These are phyloP conservation scores for Oreochromis tanganicae DNA, from an alignment of 2,113 vertebrate species.

Conservation along the genomic window DNA sequence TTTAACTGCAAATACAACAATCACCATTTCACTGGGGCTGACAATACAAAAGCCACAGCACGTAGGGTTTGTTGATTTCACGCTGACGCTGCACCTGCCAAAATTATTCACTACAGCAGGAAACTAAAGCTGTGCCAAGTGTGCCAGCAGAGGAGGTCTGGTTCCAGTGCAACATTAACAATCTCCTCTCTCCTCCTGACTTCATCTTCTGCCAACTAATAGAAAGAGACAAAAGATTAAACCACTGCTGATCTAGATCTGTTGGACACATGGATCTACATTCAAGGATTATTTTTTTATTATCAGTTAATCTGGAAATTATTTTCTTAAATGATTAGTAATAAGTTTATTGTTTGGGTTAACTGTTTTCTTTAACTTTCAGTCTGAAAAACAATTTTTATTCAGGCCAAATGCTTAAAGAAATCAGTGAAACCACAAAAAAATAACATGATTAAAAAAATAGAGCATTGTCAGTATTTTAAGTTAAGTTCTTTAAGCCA, in stretches of 20 bases:
- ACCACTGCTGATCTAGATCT: background rate
- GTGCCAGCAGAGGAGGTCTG: conserved; percentile 5
- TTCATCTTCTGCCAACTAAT: background rate
- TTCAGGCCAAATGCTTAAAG: background rate
- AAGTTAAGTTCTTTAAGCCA: background rate
- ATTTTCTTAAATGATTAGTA: background rate
- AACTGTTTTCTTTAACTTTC: background rate
- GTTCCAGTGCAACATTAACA: background rate
- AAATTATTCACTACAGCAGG: conserved; percentile 1
- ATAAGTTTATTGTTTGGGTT: background rate
- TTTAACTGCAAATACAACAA: background rate
- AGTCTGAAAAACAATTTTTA: background rate
- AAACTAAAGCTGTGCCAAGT: conserved; percentile 22
- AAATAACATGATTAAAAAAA: background rate
- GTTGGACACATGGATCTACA: background rate
- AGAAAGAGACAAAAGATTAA: background rate
- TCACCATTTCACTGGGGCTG: background rate
- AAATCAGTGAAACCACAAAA: background rate
- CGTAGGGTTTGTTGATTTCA: background rate
- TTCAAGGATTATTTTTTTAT: background rate
- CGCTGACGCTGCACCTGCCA: background rate
- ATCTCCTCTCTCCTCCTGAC: background rate
- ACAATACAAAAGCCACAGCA: background rate
- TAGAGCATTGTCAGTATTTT: background rate
- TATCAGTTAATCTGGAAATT: background rate